Evolutionary conservation across 2,797 vertebrate genomes (phyloP).

Genomic region (Semotilus atromaculatus): DNA sequence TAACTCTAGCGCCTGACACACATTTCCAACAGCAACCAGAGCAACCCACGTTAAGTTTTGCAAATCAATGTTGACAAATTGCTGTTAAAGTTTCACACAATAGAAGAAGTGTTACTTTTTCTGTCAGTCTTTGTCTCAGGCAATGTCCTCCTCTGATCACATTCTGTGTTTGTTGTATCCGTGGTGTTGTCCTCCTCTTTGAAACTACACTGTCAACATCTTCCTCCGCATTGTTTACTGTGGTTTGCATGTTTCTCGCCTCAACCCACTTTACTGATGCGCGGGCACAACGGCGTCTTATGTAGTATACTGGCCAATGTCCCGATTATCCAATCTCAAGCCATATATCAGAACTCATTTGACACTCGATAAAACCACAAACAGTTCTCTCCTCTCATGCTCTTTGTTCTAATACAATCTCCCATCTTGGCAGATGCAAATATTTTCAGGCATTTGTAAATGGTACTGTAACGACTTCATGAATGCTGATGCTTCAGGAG

Average conservation of each 20-base stretch:
- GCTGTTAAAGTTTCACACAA: conserved; percentile 38
- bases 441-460: conserved; percentile 11
- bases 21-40: conserved; percentile 48
- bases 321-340: not conserved
- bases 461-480: conserved; percentile 8
- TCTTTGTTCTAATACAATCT: conserved; percentile 23
- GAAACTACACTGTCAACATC: conserved; percentile 3
- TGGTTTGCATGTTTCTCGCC: not conserved
- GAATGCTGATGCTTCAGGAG: conserved; percentile 13
- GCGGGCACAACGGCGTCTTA: not conserved
- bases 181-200: conserved; percentile 10
- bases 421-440: not conserved
- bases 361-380: conserved; percentile 20
- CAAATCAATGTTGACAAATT: conserved; percentile 59
- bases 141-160: conserved; percentile 5
- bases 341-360: not conserved
- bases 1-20: conserved; percentile 53
- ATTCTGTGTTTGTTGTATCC: conserved; percentile 8
- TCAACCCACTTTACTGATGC: conserved; percentile 6
- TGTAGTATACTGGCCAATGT: conserved; percentile 10
- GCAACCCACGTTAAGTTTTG: conserved; percentile 41
- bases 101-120: conserved; percentile 35
- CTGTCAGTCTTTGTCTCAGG: conserved; percentile 30
- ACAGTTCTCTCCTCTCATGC: conserved; percentile 2
- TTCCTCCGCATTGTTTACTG: conserved; percentile 13